Percentiles rank a stretch among this genome's conserved stretches.
Conservation (phyloP, 2,113 vertebrate genomes). For the Bos javanicus region DNA sequence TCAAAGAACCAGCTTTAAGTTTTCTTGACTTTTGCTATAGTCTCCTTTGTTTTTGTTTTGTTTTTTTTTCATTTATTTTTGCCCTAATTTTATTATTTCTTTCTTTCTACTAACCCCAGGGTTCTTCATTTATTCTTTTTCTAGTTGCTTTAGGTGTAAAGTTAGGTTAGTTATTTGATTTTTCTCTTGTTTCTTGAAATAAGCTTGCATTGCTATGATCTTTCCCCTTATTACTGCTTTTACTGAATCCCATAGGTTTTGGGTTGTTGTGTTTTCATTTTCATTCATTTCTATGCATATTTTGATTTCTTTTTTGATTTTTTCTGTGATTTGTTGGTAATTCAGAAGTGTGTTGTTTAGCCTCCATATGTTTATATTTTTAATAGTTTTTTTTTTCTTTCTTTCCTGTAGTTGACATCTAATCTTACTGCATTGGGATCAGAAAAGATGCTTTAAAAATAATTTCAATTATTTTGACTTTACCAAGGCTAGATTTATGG, state of each 20-base stretch:
- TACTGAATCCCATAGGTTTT: background rate
- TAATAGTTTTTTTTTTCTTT: background rate
- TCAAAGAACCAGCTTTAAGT: background rate
- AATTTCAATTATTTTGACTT: background rate
- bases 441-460: background rate
- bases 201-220: background rate
- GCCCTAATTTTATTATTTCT: background rate
- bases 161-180: background rate
- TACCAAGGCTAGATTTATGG: background rate
- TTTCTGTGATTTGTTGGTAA: background rate
- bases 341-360: background rate
- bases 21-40: background rate
- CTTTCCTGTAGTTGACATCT: background rate
- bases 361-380: background rate
- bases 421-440: background rate
- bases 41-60: background rate
- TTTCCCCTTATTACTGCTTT: background rate
- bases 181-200: background rate
- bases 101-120: background rate
- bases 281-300: background rate
- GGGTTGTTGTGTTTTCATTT: background rate
- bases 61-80: background rate
- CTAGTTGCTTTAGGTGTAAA: background rate
- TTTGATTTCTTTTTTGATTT: background rate
- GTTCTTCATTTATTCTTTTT: background rate